Evolutionary conservation across 2,113 vertebrate genomes (phyloP).

Genomic region (Dipodomys stephensi): DNA sequence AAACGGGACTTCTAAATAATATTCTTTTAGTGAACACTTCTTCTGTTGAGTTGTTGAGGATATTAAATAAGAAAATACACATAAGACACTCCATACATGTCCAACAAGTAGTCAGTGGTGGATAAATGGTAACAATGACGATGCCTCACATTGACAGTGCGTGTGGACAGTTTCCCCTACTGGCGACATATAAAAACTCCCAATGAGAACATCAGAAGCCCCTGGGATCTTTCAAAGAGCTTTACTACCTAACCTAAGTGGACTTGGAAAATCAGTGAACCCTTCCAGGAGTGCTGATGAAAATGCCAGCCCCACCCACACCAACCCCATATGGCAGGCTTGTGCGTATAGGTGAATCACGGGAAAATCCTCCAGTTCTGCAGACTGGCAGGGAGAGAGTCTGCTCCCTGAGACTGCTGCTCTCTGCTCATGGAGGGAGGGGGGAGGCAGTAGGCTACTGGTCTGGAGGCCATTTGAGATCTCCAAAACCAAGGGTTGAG

Average conservation of each 20-base stretch:
- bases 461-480: neutral
- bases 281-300: neutral
- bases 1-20: too few relatives aligned
- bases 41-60: neutral
- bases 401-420: neutral
- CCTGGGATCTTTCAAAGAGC: neutral
- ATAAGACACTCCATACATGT: neutral
- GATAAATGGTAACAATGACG: neutral
- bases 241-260: neutral
- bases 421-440: neutral
- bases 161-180: neutral
- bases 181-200: neutral
- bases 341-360: neutral
- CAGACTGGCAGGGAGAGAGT: neutral
- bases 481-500: neutral
- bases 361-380: too few relatives aligned
- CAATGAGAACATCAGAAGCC: neutral
- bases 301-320: neutral
- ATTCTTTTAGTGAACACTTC: neutral
- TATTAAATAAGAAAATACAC: slow-evolving; percentile 9
- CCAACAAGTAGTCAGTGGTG: neutral
- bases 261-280: slow-evolving; percentile 1
- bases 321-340: neutral
- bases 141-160: neutral
- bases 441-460: too few relatives aligned